phyloP scores from a whole-genome alignment of 2,888 invertebrate genomes.

The Caprella mutica region DNA sequence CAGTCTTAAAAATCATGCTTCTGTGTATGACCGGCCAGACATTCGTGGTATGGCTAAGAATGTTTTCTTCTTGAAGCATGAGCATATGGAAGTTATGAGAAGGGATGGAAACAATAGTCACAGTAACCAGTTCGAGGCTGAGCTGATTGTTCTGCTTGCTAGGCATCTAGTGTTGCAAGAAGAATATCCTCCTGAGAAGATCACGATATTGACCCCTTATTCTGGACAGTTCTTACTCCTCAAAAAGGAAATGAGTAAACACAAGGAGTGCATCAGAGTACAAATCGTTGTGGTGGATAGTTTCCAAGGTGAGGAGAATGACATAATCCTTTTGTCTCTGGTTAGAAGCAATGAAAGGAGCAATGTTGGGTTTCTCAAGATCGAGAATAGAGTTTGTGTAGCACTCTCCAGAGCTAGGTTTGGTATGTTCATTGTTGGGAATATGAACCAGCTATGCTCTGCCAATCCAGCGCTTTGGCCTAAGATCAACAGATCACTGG shows the following conservation, averaged over 20 bases:
- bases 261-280: too few relatives aligned
- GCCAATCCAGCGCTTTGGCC: conserved; percentile 11
- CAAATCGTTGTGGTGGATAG: conserved; percentile 51
- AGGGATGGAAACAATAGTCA: conserved; percentile 45
- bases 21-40: conserved; percentile 48
- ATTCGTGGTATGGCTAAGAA: conserved; percentile 52
- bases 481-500: conserved; percentile 15
- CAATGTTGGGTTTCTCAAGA: conserved; percentile 58
- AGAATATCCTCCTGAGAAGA: conserved; percentile 45
- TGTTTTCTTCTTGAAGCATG: conserved; percentile 58
- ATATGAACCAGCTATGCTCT: conserved; percentile 38
- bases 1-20: conserved; percentile 49
- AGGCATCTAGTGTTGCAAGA: conserved; percentile 51
- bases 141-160: conserved; percentile 51
- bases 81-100: conserved; percentile 48
- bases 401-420: conserved; percentile 60
- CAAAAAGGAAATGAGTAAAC: too few relatives aligned
- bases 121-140: conserved; percentile 53
- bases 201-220: conserved; percentile 64
- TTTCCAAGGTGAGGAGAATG: conserved; percentile 69
- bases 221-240: conserved; percentile 53
- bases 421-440: conserved; percentile 63
- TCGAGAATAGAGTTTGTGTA: conserved; percentile 62
- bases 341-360: conserved; percentile 60
- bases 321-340: conserved; percentile 63